Evolutionary conservation across 2,113 vertebrate genomes (phyloP).

Genomic region (Microtus ochrogaster): DNA sequence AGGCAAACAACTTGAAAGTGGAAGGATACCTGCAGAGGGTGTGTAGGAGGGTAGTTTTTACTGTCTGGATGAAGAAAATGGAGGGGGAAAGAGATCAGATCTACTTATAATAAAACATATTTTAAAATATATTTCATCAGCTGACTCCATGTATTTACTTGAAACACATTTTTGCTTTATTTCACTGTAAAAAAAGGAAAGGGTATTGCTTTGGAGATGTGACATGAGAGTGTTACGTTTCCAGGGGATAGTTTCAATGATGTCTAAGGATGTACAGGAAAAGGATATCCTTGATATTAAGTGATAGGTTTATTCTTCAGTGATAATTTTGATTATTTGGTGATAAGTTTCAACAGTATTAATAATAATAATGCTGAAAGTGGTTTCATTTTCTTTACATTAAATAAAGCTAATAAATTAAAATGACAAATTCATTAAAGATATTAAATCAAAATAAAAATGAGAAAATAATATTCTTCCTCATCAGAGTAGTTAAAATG

Average conservation of each 20-base stretch:
- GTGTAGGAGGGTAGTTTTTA: neutral
- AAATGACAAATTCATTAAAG: neutral
- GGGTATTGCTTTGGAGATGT: neutral
- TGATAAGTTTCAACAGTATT: no score
- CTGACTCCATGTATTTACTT: neutral
- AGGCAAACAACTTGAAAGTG: neutral
- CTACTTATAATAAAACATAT: neutral
- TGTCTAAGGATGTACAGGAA: neutral
- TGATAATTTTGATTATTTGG: no score
- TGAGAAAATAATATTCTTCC: neutral
- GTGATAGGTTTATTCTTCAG: neutral
- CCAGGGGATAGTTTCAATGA: neutral
- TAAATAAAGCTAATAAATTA: neutral
- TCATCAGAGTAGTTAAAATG: constrained; percentile 1
- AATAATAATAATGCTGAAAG: neutral
- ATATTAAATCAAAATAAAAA: neutral
- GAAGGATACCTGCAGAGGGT: neutral
- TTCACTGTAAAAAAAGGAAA: neutral
- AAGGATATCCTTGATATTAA: neutral
- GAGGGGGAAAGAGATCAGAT: neutral
- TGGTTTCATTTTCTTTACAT: neutral
- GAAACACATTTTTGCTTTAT: neutral
- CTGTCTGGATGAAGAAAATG: rapidly evolving
- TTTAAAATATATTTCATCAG: neutral
- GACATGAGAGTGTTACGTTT: neutral